phyloP scores from a whole-genome alignment of 2,888 invertebrate species.

The Aphodius sticticus region DNA sequence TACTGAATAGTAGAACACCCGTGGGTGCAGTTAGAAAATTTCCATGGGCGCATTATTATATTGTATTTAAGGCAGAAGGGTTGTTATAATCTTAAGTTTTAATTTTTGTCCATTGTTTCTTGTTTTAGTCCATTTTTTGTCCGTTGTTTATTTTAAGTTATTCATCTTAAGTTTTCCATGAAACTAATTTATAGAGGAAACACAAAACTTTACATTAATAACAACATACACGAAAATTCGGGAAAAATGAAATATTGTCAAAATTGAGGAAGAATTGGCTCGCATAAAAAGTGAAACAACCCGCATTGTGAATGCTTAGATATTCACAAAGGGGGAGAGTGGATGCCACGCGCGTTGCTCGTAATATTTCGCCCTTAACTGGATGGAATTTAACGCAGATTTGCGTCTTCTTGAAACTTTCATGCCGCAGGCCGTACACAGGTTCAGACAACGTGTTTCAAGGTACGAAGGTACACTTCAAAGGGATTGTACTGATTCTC shows the following conservation, averaged over 20 bases:
- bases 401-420: slow-evolving; percentile 4
- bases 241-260: background rate
- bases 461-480: background rate
- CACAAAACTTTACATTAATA: background rate
- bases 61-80: too few relatives aligned
- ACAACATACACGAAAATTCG: background rate
- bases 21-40: too few relatives aligned
- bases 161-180: too few relatives aligned
- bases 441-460: background rate
- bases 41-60: too few relatives aligned
- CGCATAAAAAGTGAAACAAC: background rate
- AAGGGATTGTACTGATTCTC: background rate
- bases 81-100: too few relatives aligned
- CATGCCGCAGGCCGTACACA: background rate
- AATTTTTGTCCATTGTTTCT: too few relatives aligned
- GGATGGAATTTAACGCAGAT: background rate
- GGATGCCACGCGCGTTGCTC: background rate
- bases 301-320: background rate
- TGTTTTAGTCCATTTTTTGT: too few relatives aligned
- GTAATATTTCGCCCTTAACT: background rate
- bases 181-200: background rate
- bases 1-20: too few relatives aligned
- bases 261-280: background rate
- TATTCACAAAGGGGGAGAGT: background rate
- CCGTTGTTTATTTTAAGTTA: too few relatives aligned